Conservation (phyloP, 2,113 vertebrate species). For the Ptychochromis oligacanthus region DNA sequence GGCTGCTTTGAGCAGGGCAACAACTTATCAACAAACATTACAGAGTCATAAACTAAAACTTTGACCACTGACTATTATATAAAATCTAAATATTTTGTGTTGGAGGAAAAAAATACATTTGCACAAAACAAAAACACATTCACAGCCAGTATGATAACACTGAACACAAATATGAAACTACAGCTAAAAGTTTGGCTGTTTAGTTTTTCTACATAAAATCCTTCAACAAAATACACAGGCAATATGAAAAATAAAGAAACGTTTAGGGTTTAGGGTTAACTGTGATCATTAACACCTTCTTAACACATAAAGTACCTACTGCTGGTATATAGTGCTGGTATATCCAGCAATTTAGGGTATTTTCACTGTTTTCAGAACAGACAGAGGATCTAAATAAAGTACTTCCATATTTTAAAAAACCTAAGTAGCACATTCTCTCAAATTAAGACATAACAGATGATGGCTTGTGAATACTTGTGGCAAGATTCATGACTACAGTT, state of each 20-base stretch:
- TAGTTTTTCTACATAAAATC: not conserved
- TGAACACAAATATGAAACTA: not conserved
- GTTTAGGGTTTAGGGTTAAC: not conserved
- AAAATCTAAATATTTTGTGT: not conserved
- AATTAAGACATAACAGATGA: slow-evolving; percentile 9
- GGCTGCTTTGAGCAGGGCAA: slow-evolving; percentile 24
- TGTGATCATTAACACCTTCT: not conserved
- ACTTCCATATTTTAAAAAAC: not conserved
- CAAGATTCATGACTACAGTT: not conserved
- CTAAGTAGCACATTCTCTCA: not conserved
- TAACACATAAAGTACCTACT: not conserved
- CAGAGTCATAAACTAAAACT: not conserved
- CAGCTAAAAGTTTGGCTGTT: not conserved
- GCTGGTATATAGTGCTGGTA: slow-evolving; percentile 7
- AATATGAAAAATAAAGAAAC: not conserved
- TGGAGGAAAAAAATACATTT: not conserved
- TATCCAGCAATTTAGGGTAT: slow-evolving; percentile 8
- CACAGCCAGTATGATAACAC: not conserved
- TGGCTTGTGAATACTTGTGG: not conserved
- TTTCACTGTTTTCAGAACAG: not conserved
- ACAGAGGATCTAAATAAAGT: not conserved
- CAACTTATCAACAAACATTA: slow-evolving; percentile 14
- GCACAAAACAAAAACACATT: not conserved
- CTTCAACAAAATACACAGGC: not conserved
- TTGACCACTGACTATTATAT: not conserved